Evolutionary conservation across 1,140 invertebrate species (phyloP).

Genomic region (Neodiprion pinetum): DNA sequence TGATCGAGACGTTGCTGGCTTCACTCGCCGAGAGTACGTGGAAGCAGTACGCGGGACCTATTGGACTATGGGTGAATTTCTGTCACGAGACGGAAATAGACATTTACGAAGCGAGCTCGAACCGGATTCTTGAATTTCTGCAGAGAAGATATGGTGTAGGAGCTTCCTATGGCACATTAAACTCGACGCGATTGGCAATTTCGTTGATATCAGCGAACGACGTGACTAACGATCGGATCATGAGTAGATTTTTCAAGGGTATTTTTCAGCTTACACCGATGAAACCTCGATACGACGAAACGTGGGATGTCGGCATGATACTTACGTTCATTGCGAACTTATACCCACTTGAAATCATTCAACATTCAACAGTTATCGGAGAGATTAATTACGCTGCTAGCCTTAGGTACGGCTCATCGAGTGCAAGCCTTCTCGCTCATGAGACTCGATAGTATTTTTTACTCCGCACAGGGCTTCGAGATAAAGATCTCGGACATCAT

Average conservation of each 20-base stretch:
- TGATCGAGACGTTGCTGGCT: conserved; percentile 13
- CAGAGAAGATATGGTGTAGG: conserved; percentile 4
- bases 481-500: conserved; percentile 23
- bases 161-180: conserved; percentile 24
- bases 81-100: conserved; percentile 3
- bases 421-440: conserved; percentile 22
- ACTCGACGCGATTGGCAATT: conserved; percentile 21
- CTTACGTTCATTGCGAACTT: neutral
- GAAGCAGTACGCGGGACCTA: conserved; percentile 19
- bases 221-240: conserved; percentile 12
- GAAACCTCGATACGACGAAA: conserved; percentile 32
- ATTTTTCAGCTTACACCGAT: conserved; percentile 31
- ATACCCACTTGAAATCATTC: conserved; percentile 8
- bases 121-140: conserved; percentile 14
- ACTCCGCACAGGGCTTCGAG: conserved; percentile 13
- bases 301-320: conserved; percentile 28
- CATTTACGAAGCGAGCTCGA: neutral
- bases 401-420: conserved; percentile 25
- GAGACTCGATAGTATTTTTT: conserved; percentile 18
- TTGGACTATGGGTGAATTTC: conserved; percentile 17
- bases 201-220: conserved; percentile 16
- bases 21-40: conserved; percentile 19
- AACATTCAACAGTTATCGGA: conserved; percentile 10
- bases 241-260: conserved; percentile 38
- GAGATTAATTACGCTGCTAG: conserved; percentile 20